Conservation (phyloP, 2,888 invertebrate genomes). For the Daptonema setosum region DNA sequence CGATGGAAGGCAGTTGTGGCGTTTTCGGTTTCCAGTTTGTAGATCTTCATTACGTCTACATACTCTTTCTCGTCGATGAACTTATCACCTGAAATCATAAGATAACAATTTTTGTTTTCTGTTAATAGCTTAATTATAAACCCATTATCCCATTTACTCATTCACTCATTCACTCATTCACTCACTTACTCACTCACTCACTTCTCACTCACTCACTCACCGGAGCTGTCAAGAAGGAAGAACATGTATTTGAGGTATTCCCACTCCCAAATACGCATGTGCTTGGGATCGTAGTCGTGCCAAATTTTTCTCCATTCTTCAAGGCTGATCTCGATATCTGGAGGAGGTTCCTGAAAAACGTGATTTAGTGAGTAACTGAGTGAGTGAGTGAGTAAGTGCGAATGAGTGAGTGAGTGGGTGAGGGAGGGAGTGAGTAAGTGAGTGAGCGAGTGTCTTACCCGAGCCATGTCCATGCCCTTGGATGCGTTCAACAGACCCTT, state of each 20-base stretch:
- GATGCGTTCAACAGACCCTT: constrained; percentile 6
- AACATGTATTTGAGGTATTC: constrained; percentile 11
- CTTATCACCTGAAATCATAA: constrained; percentile 8
- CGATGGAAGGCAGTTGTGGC: constrained; percentile 3
- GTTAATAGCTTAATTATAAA: too few species aligned
- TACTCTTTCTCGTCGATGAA: constrained; percentile 8
- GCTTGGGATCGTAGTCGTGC: constrained; percentile 8
- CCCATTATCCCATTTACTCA: too few species aligned
- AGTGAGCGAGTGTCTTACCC: too few species aligned
- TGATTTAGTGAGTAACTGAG: background rate
- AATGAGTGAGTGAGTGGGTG: too few species aligned
- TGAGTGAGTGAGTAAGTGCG: too few species aligned
- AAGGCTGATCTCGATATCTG: constrained; percentile 4
- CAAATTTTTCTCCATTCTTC: constrained; percentile 9
- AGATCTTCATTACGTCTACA: constrained; percentile 7
- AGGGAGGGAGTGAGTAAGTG: too few species aligned
- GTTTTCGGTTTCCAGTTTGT: constrained; percentile 3
- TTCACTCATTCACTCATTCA: too few species aligned
- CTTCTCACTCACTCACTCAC: too few species aligned
- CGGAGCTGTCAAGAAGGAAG: constrained; percentile 7
- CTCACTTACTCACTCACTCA: too few species aligned
- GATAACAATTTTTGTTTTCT: background rate
- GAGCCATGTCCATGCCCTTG: constrained; percentile 4
- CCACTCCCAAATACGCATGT: constrained; percentile 10
- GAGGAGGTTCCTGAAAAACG: constrained; percentile 3